These are phyloP conservation scores for Pampusana beccarii DNA, from an alignment of 2,113 vertebrate genomes.

Conservation along the genomic window DNA sequence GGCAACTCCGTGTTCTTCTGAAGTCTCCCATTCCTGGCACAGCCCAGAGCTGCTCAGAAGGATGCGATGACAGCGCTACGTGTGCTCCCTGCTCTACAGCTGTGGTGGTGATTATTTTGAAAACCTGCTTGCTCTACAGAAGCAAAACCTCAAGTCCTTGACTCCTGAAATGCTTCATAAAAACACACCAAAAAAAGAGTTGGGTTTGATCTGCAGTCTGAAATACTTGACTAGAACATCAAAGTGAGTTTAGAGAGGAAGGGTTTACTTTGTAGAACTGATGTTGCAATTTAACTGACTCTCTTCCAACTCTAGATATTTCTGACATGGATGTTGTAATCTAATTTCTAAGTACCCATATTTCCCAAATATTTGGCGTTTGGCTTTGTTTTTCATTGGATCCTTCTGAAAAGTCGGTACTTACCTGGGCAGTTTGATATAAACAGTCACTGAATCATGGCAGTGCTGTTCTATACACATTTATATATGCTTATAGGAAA, in stretches of 20 bases:
- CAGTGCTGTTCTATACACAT: not conserved
- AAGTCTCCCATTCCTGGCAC: not conserved
- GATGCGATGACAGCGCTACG: fast-evolving
- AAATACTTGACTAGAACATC: not conserved
- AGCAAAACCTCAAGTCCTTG: not conserved
- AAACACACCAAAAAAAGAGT: not conserved
- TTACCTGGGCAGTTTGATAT: not conserved
- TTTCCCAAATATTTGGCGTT: constrained; percentile 21
- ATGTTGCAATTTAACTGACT: constrained; percentile 21
- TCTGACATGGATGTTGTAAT: constrained; percentile 33
- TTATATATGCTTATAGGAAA: not conserved
- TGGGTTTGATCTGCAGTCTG: not conserved
- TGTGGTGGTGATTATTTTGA: not conserved
- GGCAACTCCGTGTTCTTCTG: not conserved
- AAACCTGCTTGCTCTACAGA: not conserved
- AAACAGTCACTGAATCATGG: not conserved
- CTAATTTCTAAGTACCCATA: not conserved
- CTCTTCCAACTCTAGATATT: not conserved
- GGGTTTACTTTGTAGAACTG: not conserved
- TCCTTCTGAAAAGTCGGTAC: not conserved
- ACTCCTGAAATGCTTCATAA: not conserved
- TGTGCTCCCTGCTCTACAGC: not conserved
- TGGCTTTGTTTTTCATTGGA: not conserved
- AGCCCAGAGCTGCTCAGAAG: not conserved
- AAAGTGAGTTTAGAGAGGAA: constrained; percentile 3